A percentile compares a stretch with the other conserved stretches of the same genome.
phyloP scores from a whole-genome alignment of 1,140 invertebrate genomes.

The Zaprionus ornatus region DNA sequence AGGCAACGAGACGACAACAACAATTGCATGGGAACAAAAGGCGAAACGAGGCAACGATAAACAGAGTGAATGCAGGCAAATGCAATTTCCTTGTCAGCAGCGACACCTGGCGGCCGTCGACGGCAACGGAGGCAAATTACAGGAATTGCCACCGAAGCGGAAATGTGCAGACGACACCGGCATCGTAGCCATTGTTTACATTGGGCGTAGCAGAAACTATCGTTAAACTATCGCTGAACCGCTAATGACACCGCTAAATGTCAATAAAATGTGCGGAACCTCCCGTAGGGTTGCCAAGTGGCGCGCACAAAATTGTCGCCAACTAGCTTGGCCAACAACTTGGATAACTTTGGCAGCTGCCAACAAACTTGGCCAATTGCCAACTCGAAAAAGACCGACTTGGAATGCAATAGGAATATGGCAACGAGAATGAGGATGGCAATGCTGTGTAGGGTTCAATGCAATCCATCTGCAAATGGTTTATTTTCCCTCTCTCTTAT shows the following conservation, averaged over 20 bases:
- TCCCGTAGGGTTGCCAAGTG: slow-evolving; percentile 18
- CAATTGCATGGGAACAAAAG: slow-evolving; percentile 2
- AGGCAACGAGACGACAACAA: slow-evolving; percentile 40
- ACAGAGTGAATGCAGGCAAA: slow-evolving; percentile 29
- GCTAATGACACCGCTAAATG: slow-evolving; percentile 37
- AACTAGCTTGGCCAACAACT: slow-evolving; percentile 19
- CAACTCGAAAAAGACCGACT: neutral
- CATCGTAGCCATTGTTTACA: slow-evolving; percentile 24
- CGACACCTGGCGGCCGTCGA: slow-evolving; percentile 46
- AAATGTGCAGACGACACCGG: slow-evolving; percentile 25
- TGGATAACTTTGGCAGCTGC: slow-evolving; percentile 16
- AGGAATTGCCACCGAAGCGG: slow-evolving; percentile 37
- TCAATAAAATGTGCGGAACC: slow-evolving; percentile 1
- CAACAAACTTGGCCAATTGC: slow-evolving; percentile 34
- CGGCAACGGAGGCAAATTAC: slow-evolving; percentile 34
- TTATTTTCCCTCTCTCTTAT: neutral
- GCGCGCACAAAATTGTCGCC: slow-evolving; percentile 1
- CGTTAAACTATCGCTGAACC: slow-evolving; percentile 35
- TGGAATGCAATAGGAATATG: neutral
- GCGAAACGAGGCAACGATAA: neutral
- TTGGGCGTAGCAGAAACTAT: neutral
- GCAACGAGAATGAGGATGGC: neutral
- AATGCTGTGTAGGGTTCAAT: neutral
- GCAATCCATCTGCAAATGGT: neutral
- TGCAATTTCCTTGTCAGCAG: slow-evolving; percentile 48